Conservation (phyloP, 2,797 vertebrate species). For the Xenopus petersii region DNA sequence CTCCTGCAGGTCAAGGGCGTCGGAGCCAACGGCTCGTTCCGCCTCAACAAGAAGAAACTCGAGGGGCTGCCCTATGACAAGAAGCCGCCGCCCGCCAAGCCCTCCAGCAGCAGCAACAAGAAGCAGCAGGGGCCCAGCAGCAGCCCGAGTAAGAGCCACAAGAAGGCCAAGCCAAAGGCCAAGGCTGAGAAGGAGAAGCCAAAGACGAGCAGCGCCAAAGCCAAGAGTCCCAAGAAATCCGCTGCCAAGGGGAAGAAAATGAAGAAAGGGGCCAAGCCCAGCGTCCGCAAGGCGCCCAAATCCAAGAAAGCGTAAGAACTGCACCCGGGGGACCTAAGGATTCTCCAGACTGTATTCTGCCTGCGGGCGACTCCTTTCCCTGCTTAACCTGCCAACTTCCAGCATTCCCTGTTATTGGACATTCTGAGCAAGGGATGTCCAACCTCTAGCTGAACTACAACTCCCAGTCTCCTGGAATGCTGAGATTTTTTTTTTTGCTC, state of each 20-base stretch:
- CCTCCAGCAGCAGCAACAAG: constrained; percentile 28
- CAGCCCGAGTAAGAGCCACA: constrained; percentile 41
- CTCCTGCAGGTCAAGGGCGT: constrained; percentile 78
- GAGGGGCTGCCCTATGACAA: constrained; percentile 52
- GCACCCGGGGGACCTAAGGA: not conserved
- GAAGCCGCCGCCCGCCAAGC: constrained; percentile 49
- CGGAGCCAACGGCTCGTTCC: constrained; percentile 81
- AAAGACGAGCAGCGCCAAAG: constrained; percentile 15
- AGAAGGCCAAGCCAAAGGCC: constrained; percentile 48
- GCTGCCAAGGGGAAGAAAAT: constrained; percentile 51
- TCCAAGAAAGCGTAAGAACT: constrained; percentile 18
- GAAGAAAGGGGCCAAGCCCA: constrained; percentile 28
- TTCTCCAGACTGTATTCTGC: not conserved
- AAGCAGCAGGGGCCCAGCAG: constrained; percentile 36
- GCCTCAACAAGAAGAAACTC: constrained; percentile 77
- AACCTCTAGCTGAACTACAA: no score
- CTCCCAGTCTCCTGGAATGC: no score
- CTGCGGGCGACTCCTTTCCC: not conserved
- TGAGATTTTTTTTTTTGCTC: no score
- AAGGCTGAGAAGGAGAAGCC: constrained; percentile 29
- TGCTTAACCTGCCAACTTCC: not conserved
- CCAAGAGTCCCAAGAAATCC: constrained; percentile 28
- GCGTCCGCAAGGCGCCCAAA: constrained; percentile 21
- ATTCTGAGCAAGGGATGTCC: no score
- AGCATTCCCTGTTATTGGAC: no score